phyloP scores from a whole-genome alignment of 37 sponge, comb jelly and placozoan species.

The Haliclona indistincta region DNA sequence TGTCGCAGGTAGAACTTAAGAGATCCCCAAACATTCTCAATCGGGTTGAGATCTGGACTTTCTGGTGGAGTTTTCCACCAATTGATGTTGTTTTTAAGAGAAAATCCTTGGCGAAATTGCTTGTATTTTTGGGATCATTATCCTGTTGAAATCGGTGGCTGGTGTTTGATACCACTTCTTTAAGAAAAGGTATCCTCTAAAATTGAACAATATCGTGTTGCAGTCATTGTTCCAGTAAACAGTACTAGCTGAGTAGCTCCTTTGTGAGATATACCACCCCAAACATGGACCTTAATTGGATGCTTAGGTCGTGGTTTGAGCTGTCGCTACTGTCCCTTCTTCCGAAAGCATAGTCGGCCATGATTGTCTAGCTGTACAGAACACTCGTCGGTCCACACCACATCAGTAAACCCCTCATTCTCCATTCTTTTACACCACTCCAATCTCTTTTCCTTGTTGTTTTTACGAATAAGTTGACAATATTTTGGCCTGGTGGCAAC shows the following conservation, averaged over 20 bases:
- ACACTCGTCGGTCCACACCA: slow-evolving; percentile 36
- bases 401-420: slow-evolving; percentile 31
- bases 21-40: slow-evolving; percentile 25
- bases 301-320: slow-evolving; percentile 3
- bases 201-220: background rate
- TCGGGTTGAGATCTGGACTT: slow-evolving; percentile 35
- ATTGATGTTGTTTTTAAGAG: slow-evolving; percentile 7
- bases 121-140: slow-evolving; percentile 32
- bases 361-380: slow-evolving; percentile 34
- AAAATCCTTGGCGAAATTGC: background rate
- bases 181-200: slow-evolving; percentile 7
- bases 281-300: slow-evolving; percentile 2
- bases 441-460: slow-evolving; percentile 35
- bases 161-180: slow-evolving; percentile 4
- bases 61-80: slow-evolving; percentile 43
- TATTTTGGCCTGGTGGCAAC: slow-evolving; percentile 13
- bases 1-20: background rate
- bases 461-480: slow-evolving; percentile 39
- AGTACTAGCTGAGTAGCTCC: background rate
- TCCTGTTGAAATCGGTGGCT: slow-evolving; percentile 36
- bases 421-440: slow-evolving; percentile 11
- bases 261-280: slow-evolving; percentile 1
- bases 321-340: slow-evolving; percentile 11
- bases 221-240: background rate
- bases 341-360: slow-evolving; percentile 13